Base-by-base conservation (phyloP, 2,888 invertebrate genomes). In the Eumacrocentrus americanus region DNA sequence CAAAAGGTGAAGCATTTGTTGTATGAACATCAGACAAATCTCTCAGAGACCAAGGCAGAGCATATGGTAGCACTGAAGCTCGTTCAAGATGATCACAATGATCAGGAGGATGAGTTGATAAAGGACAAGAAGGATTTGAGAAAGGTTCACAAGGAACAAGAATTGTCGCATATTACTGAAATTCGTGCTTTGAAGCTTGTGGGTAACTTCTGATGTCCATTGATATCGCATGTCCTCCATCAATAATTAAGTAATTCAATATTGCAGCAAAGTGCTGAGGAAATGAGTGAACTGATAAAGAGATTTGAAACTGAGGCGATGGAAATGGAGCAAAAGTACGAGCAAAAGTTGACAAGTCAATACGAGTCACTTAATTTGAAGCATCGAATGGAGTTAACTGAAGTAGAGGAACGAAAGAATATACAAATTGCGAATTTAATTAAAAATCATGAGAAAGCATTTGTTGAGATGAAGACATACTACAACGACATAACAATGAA, bases 401-500 rank as follows among this genome's bases (percentile, higher is more conserved):
- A 96, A 82, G 89, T 95, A 6, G 95, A 95, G 77, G 95, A 95
- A 75, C 85, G 94, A 40, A 97, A 97, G 82, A 95, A 95, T 80
- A 87, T 88, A 52, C 95, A 95, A 76, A 87, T 96, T 3, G 87
- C 89, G 7, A 89, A 89, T 37, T 81, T 97, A 61, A 91, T 92
- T 65, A 84, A 86, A 34, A 88, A 91, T 72, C 95, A 98, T 74
- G 94, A 94, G 65, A 87, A 87, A 69, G 90, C 93, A 0, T 94
- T 95, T 77, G 86, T 88, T 42, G 94, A 96, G 78, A 89, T 97
- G 82, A 96, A 95, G 79, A 92, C 91, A 80, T 97, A 96, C 82
- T 98, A 96, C 76, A 95, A 95, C 73, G 95, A 96, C 72, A 95
- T 97, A 54, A 95, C 95, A 0, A 83, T 95, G 11, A 96, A 96